Base-by-base conservation (phyloP, 1,140 invertebrate genomes). In the Orius insidiosus region DNA sequence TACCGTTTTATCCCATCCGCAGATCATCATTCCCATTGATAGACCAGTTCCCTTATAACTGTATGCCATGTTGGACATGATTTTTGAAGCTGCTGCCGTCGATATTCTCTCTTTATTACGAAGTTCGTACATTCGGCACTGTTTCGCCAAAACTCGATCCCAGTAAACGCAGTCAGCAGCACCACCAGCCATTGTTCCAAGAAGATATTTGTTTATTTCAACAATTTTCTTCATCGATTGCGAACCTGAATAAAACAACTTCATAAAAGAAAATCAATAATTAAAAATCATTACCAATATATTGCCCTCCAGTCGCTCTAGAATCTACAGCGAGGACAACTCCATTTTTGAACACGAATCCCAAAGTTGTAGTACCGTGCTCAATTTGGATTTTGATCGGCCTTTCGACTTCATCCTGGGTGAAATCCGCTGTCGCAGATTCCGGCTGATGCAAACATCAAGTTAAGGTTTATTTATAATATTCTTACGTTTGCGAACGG, bases 141-240 rank as follows among this genome's bases (percentile, higher is more conserved):
- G 87, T 61, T 93, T 95, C 0, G 93, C 75, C 6, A 99, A 65
- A 11, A 97, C 85, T 47, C 94, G 67, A 59, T 96, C 89, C 95
- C 95, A 99, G 62, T 95, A 98, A 1, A 89, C 81, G 65, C 95
- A 99, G 68, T 99, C 95, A 6, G 95, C 95, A 16, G 95, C 95
- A 53, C 85, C 85, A 47, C 84, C 84, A 54, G 84, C 83, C 65
- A 87, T 74, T 1, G 84, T 89, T 55, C 85, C 87, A 50, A 96
- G 64, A 31, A 97, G 69, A 56, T 86, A 95, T 39, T 94, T 79
- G 66, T 96, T 96, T 52, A 98, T 97, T 63, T 93, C 86, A 44
- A 99, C 88, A 58, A 99, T 88, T 66, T 99, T 99, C 61, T 96
- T 95, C 68, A 98, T 92, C 1, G 73, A 74, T 58, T 88, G 81